phyloP scores from a whole-genome alignment of 2,888 invertebrate genomes.

The Teleogryllus oceanicus region DNA sequence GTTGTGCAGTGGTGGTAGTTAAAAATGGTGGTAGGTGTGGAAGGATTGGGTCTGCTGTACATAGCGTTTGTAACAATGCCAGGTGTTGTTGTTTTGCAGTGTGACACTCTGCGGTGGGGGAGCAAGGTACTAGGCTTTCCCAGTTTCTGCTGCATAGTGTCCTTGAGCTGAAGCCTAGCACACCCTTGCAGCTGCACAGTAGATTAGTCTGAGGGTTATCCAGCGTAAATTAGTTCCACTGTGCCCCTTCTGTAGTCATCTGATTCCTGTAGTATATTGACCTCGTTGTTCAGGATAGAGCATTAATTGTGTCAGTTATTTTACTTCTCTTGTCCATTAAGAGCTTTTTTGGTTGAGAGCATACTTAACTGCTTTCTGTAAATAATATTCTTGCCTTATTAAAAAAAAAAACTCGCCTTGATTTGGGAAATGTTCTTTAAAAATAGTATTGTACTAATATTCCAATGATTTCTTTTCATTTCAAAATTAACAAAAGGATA shows the following conservation, averaged over 20 bases:
- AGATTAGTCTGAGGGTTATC: conserved; percentile 24
- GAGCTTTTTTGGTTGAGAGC: background rate
- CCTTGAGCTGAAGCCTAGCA: conserved; percentile 19
- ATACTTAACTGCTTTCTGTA: background rate
- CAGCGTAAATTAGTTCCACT: background rate
- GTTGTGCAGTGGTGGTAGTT: too few species aligned
- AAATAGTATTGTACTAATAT: too few species aligned
- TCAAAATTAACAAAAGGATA: too few species aligned
- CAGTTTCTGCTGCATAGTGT: conserved; percentile 12
- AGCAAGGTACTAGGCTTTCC: conserved; percentile 24
- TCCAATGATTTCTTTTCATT: too few species aligned
- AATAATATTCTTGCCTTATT: background rate
- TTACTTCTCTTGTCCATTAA: background rate
- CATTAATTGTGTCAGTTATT: background rate
- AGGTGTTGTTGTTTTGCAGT: conserved; percentile 31
- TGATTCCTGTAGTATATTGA: conserved; percentile 20
- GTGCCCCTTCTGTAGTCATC: background rate
- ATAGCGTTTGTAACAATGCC: conserved; percentile 20
- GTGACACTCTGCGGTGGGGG: conserved; percentile 27
- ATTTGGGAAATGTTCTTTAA: too few species aligned
- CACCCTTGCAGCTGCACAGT: conserved; percentile 28
- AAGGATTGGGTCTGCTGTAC: conserved; percentile 20
- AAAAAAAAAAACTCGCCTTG: too few species aligned
- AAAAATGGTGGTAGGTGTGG: background rate
- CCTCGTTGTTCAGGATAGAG: background rate